A percentile compares a stretch with the other conserved stretches of the same genome.
Conservation (phyloP, 2,797 vertebrate genomes). For the Acanthornis magna region DNA sequence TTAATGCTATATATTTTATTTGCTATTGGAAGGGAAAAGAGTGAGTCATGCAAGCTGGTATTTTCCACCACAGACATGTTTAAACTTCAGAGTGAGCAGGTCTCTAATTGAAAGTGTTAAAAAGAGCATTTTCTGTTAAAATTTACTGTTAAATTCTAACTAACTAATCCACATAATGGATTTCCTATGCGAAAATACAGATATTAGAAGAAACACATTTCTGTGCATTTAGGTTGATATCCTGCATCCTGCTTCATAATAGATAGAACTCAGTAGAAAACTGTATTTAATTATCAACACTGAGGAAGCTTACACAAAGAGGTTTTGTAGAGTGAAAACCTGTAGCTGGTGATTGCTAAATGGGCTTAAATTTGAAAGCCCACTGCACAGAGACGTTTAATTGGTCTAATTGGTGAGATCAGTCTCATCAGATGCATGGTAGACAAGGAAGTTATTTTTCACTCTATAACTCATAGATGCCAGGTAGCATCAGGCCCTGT, state of each 20-base stretch:
- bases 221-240: not conserved
- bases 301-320: not conserved
- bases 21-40: not conserved
- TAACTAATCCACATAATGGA: not conserved
- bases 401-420: not conserved
- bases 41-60: not conserved
- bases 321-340: not conserved
- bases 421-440: not conserved
- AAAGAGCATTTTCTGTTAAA: not conserved
- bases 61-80: not conserved
- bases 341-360: not conserved
- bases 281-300: not conserved
- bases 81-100: not conserved
- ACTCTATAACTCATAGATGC: not conserved
- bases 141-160: not conserved
- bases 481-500: not conserved
- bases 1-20: not conserved
- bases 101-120: not conserved
- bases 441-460: not conserved
- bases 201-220: not conserved
- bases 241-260: not conserved
- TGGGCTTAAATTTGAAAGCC: not conserved
- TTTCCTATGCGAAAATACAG: not conserved
- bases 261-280: not conserved
- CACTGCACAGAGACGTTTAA: not conserved